Evolutionary conservation across 2,797 vertebrate species (phyloP), one percentile per base, ranked within the genome.

Genomic region (Sarcoramphus papa): DNA sequence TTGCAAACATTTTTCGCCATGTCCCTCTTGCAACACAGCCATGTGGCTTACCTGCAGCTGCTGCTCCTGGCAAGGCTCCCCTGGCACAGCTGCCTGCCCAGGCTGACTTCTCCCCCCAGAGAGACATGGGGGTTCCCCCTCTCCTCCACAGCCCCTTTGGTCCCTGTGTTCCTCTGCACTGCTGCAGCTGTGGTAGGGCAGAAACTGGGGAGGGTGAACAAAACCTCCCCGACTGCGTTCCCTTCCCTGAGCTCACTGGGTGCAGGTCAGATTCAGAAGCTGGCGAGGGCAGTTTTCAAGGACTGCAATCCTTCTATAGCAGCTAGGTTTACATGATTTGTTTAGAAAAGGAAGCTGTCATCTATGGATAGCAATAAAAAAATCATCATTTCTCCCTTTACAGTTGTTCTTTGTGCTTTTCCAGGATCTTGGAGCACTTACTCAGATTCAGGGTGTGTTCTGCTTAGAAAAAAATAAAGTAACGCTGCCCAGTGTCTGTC

Each of bases 161-260:
- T 35, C 33, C 25, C 30, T 65, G 10, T 25, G 31, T 70, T 9
- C 9, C 15, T 37, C n/a, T 41, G 37, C 41, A 74, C n/a, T 0
- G 0, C 20, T 6, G 3, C n/a, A 72, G 45, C 14, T 5, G 1
- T 6, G 30, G 45, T n/a, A 60, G 11, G 19, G 14, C 22, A 57
- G 53, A 72, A 75, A 27, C 12, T 10, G 12, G 1, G 10, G 25
- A n/a, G 22, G 6, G 4, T n/a, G 24, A 83, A 67, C 6, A 79
- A 72, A 85, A 57, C 18, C 12, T 37, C 15, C 33, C 10, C 0
- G 0, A 10, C 24, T 7, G 4, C 2, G 1, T n/a, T 13, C 19
- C 24, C 7, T 76, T 78, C 40, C 65, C 31, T 59, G 16, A 76
- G 18, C 28, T 74, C 20, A 37, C 14, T 30, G 14, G 6, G 10